Evolutionary conservation across 2,113 vertebrate species (phyloP), one percentile per base, ranked within the genome.

Genomic region (Chloebia gouldiae): DNA sequence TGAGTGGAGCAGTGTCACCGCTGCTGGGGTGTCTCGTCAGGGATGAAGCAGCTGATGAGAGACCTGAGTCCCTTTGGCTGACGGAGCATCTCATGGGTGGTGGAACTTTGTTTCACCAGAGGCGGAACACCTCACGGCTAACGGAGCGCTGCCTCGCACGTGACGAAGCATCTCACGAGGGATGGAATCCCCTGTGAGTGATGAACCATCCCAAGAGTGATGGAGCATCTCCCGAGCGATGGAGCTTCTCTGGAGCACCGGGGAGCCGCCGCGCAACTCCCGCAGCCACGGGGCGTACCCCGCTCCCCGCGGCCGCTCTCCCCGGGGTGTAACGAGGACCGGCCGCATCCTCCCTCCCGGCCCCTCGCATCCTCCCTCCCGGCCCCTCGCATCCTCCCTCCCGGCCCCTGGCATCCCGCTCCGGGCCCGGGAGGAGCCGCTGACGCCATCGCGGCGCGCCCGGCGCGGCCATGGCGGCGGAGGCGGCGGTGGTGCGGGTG

Each of bases 401-500:
- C 15, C 72, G 44, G 37, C 3, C 49, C 44, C 8, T 39, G 9
- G 17, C 72, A 68, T 56, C 61, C 61, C 61, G 8, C n/a, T 22
- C n/a, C 15, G 54, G 44, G 37, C 3, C 2, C 49, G 72, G 78
- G 77, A 78, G 66, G 84, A 28, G 70, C 77, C 72, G 33, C 20
- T 63, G 88, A 96, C 95, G 57, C 92, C 90, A 81, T 86, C 81
- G 50, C 49, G 23, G 54, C 27, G 54, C 77, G 81, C 75, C 86
- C 5, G 63, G 68, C 57, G 68, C 80, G 64, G 78, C 81, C 37
- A 90, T 89, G 87, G 98, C 93, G 80, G 96, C 97, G 2, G 99
- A 99, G 91, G 98, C 98, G 84, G 98, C 98, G 8, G 97, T 98
- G 0, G 98, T 99, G 92, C 98, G 98, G 78, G 99, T 99, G 50